Evolutionary conservation across 2,888 invertebrate genomes (phyloP), one percentile per base, ranked within the genome.

Genomic region (Lochmaea capreae): DNA sequence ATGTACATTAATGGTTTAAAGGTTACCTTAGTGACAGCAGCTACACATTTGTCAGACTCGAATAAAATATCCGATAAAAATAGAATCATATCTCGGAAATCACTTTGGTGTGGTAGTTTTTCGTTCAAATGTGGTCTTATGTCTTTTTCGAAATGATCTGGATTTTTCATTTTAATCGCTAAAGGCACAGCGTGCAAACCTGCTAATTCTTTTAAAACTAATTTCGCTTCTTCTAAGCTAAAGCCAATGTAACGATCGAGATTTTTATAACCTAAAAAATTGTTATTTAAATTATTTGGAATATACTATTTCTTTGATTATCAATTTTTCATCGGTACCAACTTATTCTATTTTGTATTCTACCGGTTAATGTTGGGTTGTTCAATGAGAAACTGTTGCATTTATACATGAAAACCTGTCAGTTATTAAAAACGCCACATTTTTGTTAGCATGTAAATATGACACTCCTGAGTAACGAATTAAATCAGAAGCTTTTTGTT

Each of bases 151-250:
- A 85, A 88, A 2, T 82, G 77, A 42, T 83, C 77, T 0, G 88
- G 86, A 61, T 87, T 84, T 68, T 84, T 86, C 0, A 86, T 71
- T 58, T 89, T 88, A 68, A 88, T 81, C 0, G 88, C 90, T 11
- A 90, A 85, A 2, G 89, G 88, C 88, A 91, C 58, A 46, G 65
- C 18, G 33, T 67, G 33, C 14, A 33, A 33, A 10, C 8, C n/a
- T 12, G 59, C 59, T 5, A 59, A 59, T 26, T 59, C 33, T 59
- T 59, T 59, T 12, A 59, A 76, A 2, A 88, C 84, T 1, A 88
- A 61, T 63, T 82, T 54, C 3, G 57, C 54, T 54, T 33, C 57
- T 39, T 57, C 52, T 14, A 18, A 10, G n/a, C 26, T 58, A 9
- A 22, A 16, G 33, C 46, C 46, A n/a, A 59, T 18, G 14, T 43